Evolutionary conservation across 2,113 vertebrate species (phyloP).

Genomic region (Centrocercus urophasianus): DNA sequence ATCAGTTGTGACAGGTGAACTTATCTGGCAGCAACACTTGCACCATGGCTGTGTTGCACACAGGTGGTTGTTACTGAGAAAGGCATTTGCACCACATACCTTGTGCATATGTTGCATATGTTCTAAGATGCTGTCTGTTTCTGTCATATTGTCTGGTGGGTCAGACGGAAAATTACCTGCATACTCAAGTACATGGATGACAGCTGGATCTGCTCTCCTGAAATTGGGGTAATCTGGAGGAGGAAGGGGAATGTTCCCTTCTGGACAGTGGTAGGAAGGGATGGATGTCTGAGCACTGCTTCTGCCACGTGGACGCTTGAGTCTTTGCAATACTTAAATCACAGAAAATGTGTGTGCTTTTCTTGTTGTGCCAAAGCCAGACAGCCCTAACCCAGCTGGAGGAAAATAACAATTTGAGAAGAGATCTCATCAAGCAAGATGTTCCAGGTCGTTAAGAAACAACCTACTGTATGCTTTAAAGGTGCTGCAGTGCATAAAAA

Average conservation of each 20-base stretch:
- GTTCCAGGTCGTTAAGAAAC: constrained; percentile 40
- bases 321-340: neutral
- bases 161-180: neutral
- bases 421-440: constrained; percentile 41
- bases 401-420: constrained; percentile 31
- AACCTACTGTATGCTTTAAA: constrained; percentile 9
- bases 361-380: constrained; percentile 19
- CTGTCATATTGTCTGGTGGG: fast-evolving
- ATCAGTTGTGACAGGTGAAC: neutral
- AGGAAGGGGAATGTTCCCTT: neutral
- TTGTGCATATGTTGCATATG: neutral
- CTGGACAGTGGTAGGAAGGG: neutral
- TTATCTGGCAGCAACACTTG: neutral
- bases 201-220: neutral
- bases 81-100: neutral
- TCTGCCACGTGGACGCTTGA: neutral
- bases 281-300: neutral
- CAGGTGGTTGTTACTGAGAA: neutral
- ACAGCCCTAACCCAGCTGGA: constrained; percentile 48
- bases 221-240: neutral
- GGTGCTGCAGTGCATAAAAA: neutral
- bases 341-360: constrained; percentile 12
- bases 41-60: fast-evolving
- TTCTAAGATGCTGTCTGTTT: fast-evolving
- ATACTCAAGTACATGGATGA: fast-evolving